Evolutionary conservation across 2,888 invertebrate species (phyloP), one percentile per base, ranked within the genome.

Genomic region (Eudemis profundana): DNA sequence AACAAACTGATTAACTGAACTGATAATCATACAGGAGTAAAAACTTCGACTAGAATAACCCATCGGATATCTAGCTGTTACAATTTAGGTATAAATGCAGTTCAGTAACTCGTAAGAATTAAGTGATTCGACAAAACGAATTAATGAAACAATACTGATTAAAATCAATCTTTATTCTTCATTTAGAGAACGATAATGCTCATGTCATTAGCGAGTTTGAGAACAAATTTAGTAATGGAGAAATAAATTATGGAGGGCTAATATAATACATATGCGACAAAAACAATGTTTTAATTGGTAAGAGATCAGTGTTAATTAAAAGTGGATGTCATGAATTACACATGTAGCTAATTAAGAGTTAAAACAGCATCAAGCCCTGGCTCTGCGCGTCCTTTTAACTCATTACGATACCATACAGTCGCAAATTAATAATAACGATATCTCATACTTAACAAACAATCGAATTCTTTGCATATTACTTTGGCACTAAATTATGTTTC

Each of bases 311-410:
- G 75, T 68, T 69, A 70, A 71, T 73, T 71, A 74, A 70, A 73
- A 71, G 70, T 69, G 47, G 66, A 60, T 56, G 68, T 80, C 74
- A 82, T 84, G 81, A 81, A 84, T 83, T 79, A 82, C 75, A 76
- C 77, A 83, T 83, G 80, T 76, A 56, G 27, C 29, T 56, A 82
- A 84, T 84, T 83, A 84, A 76, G 71, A 67, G 70, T 71, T 33
- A 73, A 72, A 67, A 46, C 51, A 50, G 66, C 57, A 67, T 47
- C 42, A 44, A 53, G 38, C 46, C 51, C 44, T 38, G 64, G 38
- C 59, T 53, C 46, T 36, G 33, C 15, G 51, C 14, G 46, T 14
- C 21, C 29, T n/a, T 47, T 59, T 36, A 33, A 46, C 46, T 44
- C 15, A 12, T 33, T 17, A 19, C 42, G 12, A 56, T 19, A 17